A percentile compares a stretch with the other conserved stretches of the same genome.
Conservation (phyloP, 2,888 invertebrate species). For the Eurytoma adleriae region DNA sequence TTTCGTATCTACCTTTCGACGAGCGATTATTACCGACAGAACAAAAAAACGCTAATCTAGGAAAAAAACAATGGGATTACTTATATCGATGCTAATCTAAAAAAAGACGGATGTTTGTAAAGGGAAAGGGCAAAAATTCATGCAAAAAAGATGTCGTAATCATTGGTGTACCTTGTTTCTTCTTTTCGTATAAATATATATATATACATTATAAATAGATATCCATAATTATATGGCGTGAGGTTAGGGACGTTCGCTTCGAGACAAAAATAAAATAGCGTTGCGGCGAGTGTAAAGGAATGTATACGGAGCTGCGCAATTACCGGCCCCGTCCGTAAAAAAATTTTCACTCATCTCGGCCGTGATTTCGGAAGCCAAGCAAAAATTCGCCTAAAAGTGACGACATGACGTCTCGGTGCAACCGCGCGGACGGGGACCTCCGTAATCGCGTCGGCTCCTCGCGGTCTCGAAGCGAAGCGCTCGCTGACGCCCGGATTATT, state of each 20-base stretch:
- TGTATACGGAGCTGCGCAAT: conserved; percentile 38
- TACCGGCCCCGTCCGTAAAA: conserved; percentile 7
- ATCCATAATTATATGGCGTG: conserved; percentile 54
- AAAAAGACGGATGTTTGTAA: conserved; percentile 55
- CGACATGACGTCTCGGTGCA: conserved; percentile 30
- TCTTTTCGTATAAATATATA: conserved; percentile 63
- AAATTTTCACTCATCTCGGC: conserved; percentile 22
- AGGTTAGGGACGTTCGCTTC: conserved; percentile 41
- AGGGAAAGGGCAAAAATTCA: conserved; percentile 58
- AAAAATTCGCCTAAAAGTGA: conserved; percentile 42
- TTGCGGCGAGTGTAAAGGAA: background rate
- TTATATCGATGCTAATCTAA: conserved; percentile 56
- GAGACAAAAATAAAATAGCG: conserved; percentile 26
- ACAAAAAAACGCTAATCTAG: conserved; percentile 63
- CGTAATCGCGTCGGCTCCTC: conserved; percentile 41
- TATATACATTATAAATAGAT: conserved; percentile 54
- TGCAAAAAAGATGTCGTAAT: conserved; percentile 59
- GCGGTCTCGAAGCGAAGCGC: conserved; percentile 48
- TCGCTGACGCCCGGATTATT: conserved; percentile 32
- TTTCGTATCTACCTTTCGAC: conserved; percentile 48
- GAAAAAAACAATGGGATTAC: conserved; percentile 50
- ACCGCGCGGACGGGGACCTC: conserved; percentile 24
- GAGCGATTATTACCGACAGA: conserved; percentile 41
- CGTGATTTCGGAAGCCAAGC: conserved; percentile 36
- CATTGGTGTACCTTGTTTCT: conserved; percentile 64